Evolutionary conservation across 2,888 invertebrate species (phyloP).

Genomic region (Deroplatys truncata): DNA sequence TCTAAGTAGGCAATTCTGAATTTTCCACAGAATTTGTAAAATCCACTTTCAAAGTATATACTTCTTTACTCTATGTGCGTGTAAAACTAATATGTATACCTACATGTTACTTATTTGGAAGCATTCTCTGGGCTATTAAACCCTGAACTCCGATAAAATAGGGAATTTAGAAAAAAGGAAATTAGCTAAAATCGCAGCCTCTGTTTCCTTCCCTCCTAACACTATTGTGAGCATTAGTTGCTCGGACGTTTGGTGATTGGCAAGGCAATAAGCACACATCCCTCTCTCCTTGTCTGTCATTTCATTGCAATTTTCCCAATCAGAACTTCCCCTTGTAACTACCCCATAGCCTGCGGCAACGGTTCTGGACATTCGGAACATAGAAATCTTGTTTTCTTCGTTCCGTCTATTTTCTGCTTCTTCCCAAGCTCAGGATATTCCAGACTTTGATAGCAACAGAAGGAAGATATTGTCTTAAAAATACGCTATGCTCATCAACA

Average conservation of each 20-base stretch:
- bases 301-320: conserved; percentile 32
- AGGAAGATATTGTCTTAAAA: background rate
- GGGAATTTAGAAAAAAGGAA: too few species aligned
- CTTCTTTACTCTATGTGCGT: too few species aligned
- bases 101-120: too few species aligned
- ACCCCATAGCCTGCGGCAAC: background rate
- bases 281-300: conserved; percentile 29
- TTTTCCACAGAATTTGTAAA: too few species aligned
- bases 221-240: background rate
- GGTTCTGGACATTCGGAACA: background rate
- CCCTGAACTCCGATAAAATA: too few species aligned
- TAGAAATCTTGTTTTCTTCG: background rate
- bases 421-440: background rate
- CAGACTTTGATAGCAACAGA: background rate
- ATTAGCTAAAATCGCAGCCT: too few species aligned
- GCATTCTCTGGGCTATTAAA: too few species aligned
- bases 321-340: conserved; percentile 20
- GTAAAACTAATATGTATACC: too few species aligned
- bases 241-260: background rate
- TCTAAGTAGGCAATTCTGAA: too few species aligned
- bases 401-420: background rate
- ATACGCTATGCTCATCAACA: too few species aligned
- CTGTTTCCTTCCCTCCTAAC: background rate
- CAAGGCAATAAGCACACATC: background rate
- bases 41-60: too few species aligned